Evolutionary conservation across 1,140 invertebrate species (phyloP), one percentile per base, ranked within the genome.

Genomic region (Drosophila nannoptera): DNA sequence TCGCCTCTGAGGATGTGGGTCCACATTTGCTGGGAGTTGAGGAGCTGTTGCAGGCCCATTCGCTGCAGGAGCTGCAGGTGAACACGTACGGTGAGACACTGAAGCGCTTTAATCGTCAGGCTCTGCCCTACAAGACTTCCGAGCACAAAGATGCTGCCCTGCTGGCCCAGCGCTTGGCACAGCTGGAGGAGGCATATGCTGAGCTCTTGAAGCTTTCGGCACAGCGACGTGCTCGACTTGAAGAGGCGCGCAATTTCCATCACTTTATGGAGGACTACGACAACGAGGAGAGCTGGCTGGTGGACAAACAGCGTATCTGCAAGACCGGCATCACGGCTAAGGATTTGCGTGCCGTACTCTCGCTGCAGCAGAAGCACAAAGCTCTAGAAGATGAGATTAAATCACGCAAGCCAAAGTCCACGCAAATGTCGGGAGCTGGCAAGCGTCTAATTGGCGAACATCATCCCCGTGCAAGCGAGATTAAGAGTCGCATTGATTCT

Each of bases 251-350:
- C 68, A 96, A 97, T 81, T 97, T 97, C 78, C 98, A 96, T 89
- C 97, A 98, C 88, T 99, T 99, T 90, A 91, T 99, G 54, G 95
- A 97, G 92, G 97, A 98, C 89, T 95, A 97, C 73, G 96, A 96
- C 71, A 96, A 97, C 74, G 97, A 98, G 90, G 97, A 97, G 90
- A 94, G 96, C 0, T 98, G 97, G 95, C 90, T 98, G 22, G 93
- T 96, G 7, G 97, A 99, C 81, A 97, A 98, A 81, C 95, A 98
- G 84, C 91, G 96, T 8, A 96, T 98, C 69, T 98, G 97, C 88
- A 94, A 94, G 78, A 93, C 96, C 5, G 96, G 95, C 9, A 94
- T 98, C n/a, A 94, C 95, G 0, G 97, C 96, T 0, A 98, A 98
- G 90, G 98, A 99, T 90, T 90, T 99, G 14, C 91, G 95, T 46